Evolutionary conservation across 2,888 invertebrate species (phyloP), one percentile per base, ranked within the genome.

Genomic region (Dicyrtoma fusca): DNA sequence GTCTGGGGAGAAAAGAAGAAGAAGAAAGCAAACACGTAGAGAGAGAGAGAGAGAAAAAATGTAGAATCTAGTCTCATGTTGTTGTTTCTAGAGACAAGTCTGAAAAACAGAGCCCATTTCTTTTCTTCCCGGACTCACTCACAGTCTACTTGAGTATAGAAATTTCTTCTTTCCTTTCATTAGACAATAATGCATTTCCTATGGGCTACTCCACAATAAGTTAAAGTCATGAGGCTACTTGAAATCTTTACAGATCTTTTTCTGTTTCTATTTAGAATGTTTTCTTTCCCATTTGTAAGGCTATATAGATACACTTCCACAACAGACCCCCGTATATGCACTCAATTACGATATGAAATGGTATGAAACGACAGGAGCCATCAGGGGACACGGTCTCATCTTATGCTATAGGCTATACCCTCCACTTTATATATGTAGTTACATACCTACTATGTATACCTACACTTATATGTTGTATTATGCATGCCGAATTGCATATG

Each of bases 121-220:
- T 63, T 19, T 47, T 45, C 26, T 62, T 8, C 19, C 17, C 42
- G 14, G 49, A n/a, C n/a, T 49, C 49, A n/a, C n/a, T 11, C 19
- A 19, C 4, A 19, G 19, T 19, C 3, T 49, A n/a, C 11, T 49
- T 14, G 10, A 57, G 57, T 10, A 14, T 26, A n/a, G n/a, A n/a
- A n/a, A 57, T 57, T 57, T 57, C 25, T 34, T 61, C 42, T 61
- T 61, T 17, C 42, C 61, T 61, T 61, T 42, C 61, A 61, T 61
- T 61, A 61, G 61, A 42, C n/a, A 42, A 17, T 61, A 34, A 42
- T 42, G 61, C 42, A 42, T 61, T 42, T 61, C 14, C 42, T n/a
- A 25, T 11, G 42, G 61, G 49, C 19, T 19, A 49, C n/a, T 49
- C 49, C 4, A 49, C 49, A 19, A 19, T 49, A 49, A 49, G n/a